Percentiles rank a stretch among this genome's conserved stretches.
Evolutionary conservation across 2,888 invertebrate species (phyloP).

Genomic region (Drosophila formosana): DNA sequence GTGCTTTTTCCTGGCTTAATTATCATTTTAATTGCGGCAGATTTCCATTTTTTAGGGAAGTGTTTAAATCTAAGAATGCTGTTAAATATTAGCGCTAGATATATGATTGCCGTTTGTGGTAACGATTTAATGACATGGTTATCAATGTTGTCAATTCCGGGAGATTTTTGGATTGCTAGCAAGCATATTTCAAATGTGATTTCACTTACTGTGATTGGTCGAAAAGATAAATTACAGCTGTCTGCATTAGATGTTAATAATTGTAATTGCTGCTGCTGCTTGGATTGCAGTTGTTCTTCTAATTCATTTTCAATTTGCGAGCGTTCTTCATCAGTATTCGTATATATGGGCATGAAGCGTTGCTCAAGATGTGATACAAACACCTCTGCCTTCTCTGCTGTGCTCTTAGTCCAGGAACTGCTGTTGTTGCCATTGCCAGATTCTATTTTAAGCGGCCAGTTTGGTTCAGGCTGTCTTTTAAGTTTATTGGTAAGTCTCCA

Average conservation of each 20-base stretch:
- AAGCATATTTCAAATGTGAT: not conserved
- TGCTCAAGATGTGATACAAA: not conserved
- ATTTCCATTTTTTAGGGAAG: slow-evolving; percentile 1
- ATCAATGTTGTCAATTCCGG: not conserved
- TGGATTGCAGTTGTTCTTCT: not conserved
- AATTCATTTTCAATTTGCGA: not conserved
- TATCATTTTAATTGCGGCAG: not conserved
- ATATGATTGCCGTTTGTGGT: not conserved
- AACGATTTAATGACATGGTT: not conserved
- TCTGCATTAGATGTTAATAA: too few relatives aligned
- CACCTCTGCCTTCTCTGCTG: not conserved
- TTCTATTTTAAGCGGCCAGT: not conserved
- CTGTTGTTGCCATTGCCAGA: not conserved
- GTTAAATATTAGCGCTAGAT: not conserved
- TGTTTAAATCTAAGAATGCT: not conserved
- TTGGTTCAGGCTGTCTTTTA: slow-evolving; percentile 2
- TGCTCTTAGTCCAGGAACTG: not conserved
- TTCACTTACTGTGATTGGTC: not conserved
- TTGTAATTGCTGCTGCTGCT: not conserved
- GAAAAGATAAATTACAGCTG: not conserved
- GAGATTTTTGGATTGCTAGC: not conserved
- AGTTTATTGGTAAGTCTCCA: not conserved
- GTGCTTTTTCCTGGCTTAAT: not conserved
- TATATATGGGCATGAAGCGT: not conserved
- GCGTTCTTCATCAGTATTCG: not conserved